A percentile compares a stretch with the other conserved stretches of the same genome.
These are phyloP conservation scores for Nettapus auritus DNA, from an alignment of 2,113 vertebrate genomes.

Conservation along the genomic window DNA sequence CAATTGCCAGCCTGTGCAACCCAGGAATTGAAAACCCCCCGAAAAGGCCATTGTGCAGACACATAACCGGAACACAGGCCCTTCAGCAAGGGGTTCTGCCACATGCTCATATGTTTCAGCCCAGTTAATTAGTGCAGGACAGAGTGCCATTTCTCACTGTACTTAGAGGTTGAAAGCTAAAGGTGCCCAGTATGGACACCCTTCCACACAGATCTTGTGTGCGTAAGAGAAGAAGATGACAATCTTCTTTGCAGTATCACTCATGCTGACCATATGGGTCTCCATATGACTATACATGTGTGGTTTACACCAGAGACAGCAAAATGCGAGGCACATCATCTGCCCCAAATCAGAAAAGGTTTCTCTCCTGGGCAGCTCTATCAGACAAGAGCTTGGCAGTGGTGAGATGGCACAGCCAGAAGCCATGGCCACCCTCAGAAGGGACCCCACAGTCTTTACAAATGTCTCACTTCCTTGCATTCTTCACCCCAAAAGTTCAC, in stretches of 20 bases:
- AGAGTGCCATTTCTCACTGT: background rate
- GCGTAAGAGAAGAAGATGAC: background rate
- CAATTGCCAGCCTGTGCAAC: background rate
- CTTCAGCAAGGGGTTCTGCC: background rate
- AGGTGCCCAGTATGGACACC: background rate
- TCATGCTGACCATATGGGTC: background rate
- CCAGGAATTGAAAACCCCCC: background rate
- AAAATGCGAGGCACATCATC: background rate
- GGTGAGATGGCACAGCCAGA: background rate
- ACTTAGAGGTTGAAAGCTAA: background rate
- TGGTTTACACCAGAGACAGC: background rate
- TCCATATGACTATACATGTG: background rate
- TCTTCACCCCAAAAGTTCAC: background rate
- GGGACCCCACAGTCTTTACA: background rate
- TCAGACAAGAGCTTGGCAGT: background rate
- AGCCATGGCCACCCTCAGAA: background rate
- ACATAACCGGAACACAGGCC: background rate
- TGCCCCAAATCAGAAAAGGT: background rate
- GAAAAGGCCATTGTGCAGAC: background rate
- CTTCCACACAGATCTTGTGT: background rate
- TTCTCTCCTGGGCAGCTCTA: background rate
- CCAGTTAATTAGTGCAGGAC: background rate
- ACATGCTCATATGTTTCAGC: background rate
- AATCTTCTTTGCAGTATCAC: background rate
- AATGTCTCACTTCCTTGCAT: background rate